Percentiles rank a stretch among this genome's conserved stretches.
Conservation (phyloP, 2,797 vertebrate species). For the Neosilurus hyrtlii region DNA sequence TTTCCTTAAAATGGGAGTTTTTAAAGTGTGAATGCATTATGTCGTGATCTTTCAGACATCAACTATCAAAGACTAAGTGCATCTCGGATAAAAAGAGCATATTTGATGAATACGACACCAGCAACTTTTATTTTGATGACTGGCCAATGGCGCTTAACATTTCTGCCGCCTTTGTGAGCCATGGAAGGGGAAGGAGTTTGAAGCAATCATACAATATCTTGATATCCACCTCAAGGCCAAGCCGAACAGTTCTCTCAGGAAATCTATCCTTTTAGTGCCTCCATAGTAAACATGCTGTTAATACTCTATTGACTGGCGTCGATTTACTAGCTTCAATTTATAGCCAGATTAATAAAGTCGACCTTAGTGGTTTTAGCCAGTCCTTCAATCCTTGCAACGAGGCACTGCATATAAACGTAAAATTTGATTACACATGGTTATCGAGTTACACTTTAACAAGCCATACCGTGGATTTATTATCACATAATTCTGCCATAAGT, state of each 20-base stretch:
- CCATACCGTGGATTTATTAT: background rate
- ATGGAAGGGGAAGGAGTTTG: constrained; percentile 12
- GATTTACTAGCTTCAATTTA: background rate
- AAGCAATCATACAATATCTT: constrained; percentile 43
- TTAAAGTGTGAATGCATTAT: constrained; percentile 32
- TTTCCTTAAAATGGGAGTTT: constrained; percentile 26
- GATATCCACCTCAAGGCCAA: constrained; percentile 44
- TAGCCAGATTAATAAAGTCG: background rate
- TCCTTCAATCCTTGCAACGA: background rate
- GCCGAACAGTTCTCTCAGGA: constrained; percentile 27
- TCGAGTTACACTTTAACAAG: background rate
- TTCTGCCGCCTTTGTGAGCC: constrained; percentile 32
- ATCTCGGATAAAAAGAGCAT: constrained; percentile 20
- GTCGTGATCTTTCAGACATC: constrained; percentile 24
- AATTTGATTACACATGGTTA: background rate
- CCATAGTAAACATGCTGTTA: background rate
- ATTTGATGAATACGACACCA: constrained; percentile 33
- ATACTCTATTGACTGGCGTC: background rate
- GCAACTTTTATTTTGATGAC: constrained; percentile 28
- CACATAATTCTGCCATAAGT: background rate
- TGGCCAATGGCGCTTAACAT: constrained; percentile 38
- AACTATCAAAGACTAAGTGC: constrained; percentile 33
- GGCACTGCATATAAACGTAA: background rate
- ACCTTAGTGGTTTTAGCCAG: background rate
- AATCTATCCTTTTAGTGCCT: constrained; percentile 19